Evolutionary conservation across 2,797 vertebrate species (phyloP).

Genomic region (Arnoldichthys spilopterus): DNA sequence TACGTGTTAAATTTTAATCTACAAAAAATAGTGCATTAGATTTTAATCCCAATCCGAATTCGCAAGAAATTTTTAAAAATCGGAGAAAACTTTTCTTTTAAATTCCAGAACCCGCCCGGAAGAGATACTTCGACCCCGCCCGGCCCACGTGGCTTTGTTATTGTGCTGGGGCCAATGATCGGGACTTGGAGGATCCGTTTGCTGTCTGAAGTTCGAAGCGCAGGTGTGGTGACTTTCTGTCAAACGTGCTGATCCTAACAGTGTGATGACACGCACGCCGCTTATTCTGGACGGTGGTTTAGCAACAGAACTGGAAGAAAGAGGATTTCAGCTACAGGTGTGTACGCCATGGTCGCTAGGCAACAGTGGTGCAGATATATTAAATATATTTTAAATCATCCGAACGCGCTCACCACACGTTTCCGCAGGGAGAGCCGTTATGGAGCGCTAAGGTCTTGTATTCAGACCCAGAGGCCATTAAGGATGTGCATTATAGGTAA

Average conservation of each 20-base stretch:
- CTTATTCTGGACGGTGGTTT: slow-evolving; percentile 82
- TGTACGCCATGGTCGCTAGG: background rate
- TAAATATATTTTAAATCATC: too few relatives aligned
- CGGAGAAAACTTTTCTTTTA: background rate
- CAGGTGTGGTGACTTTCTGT: background rate
- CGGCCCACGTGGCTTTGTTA: slow-evolving; percentile 30
- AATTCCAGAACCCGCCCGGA: slow-evolving; percentile 32
- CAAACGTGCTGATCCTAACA: too few relatives aligned
- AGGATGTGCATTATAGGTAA: slow-evolving; percentile 79
- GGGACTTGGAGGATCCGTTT: background rate
- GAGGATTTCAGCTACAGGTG: slow-evolving; percentile 77
- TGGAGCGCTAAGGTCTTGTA: slow-evolving; percentile 83
- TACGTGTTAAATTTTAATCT: background rate
- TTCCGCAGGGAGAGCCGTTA: slow-evolving; percentile 79
- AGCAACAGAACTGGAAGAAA: slow-evolving; percentile 80
- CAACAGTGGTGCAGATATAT: background rate
- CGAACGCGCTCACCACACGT: too few relatives aligned
- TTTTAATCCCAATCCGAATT: background rate
- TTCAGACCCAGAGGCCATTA: slow-evolving; percentile 78
- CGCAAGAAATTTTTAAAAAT: background rate
- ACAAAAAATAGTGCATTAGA: background rate
- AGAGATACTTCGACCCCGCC: slow-evolving; percentile 30
- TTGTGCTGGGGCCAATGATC: background rate
- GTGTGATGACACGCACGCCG: slow-evolving; percentile 55
- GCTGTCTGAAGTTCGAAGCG: background rate